phyloP scores from a whole-genome alignment of 2,888 invertebrate species.

The Pilophorus perplexus region DNA sequence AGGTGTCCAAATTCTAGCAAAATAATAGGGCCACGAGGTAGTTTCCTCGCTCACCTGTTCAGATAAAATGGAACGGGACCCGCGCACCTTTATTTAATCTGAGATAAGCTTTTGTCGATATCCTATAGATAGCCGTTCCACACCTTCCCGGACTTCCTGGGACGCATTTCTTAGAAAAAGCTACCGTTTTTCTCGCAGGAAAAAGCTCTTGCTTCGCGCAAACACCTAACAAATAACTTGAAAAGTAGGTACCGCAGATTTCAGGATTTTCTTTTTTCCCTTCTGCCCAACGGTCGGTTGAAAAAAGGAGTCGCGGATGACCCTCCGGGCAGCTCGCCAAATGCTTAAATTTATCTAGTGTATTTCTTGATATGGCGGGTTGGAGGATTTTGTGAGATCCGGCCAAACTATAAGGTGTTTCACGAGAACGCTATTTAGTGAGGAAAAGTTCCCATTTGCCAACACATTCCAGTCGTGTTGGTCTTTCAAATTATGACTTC shows the following conservation, averaged over 20 bases:
- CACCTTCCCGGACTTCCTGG: not conserved
- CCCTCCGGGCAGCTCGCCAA: constrained; percentile 3
- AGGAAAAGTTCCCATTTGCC: too few relatives aligned
- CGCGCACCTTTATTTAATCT: constrained; percentile 31
- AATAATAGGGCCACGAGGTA: too few relatives aligned
- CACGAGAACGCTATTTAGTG: too few relatives aligned
- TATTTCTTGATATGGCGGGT: too few relatives aligned
- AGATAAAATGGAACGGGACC: too few relatives aligned
- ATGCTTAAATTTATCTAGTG: not conserved
- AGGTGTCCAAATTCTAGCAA: too few relatives aligned
- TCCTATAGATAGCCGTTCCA: constrained; percentile 6
- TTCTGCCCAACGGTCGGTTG: not conserved
- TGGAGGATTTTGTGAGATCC: too few relatives aligned
- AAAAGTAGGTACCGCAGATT: not conserved
- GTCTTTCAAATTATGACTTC: too few relatives aligned
- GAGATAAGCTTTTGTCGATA: constrained; percentile 27
- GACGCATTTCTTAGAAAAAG: not conserved
- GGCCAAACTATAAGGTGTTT: too few relatives aligned
- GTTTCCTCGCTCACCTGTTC: constrained; percentile 12
- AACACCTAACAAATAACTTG: constrained; percentile 2
- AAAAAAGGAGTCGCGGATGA: constrained; percentile 18
- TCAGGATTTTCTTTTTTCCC: not conserved
- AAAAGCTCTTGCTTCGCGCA: not conserved
- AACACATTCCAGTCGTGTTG: too few relatives aligned
- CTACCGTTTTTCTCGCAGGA: not conserved